phyloP scores from a whole-genome alignment of 2,888 invertebrate genomes.

The Carcina quercana region DNA sequence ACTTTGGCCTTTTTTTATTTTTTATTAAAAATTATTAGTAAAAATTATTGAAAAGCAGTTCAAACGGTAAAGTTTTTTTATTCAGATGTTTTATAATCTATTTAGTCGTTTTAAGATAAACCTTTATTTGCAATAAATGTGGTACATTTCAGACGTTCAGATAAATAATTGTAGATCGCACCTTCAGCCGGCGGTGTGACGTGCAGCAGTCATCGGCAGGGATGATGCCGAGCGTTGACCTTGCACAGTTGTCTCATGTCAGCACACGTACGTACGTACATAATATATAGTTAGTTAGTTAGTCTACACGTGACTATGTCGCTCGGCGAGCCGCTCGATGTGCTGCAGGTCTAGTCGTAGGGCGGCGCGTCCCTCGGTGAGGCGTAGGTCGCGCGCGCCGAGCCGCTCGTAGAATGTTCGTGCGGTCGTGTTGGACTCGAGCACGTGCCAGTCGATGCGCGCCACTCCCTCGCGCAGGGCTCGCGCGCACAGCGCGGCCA shows the following conservation, averaged over 20 bases:
- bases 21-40: too few species aligned
- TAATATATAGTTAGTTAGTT: not conserved
- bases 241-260: not conserved
- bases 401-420: slow-evolving; percentile 81
- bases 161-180: not conserved
- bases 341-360: slow-evolving; percentile 44
- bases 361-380: slow-evolving; percentile 44
- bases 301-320: not conserved
- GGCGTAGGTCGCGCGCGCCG: slow-evolving; percentile 73
- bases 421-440: slow-evolving; percentile 84
- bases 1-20: too few species aligned
- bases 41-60: too few species aligned
- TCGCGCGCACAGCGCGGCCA: slow-evolving; percentile 56
- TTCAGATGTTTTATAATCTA: too few species aligned
- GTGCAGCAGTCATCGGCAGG: not conserved
- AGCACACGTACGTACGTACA: not conserved
- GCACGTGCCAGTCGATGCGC: slow-evolving; percentile 85
- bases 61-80: too few species aligned
- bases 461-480: slow-evolving; percentile 54
- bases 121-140: too few species aligned
- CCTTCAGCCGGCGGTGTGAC: not conserved
- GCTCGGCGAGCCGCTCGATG: slow-evolving; percentile 21
- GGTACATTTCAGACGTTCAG: not conserved
- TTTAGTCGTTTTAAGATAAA: too few species aligned
- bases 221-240: not conserved